Percentiles rank a stretch among this genome's conserved stretches.
Evolutionary conservation across 2,797 vertebrate genomes (phyloP).

Genomic region (Euthynnus affinis): DNA sequence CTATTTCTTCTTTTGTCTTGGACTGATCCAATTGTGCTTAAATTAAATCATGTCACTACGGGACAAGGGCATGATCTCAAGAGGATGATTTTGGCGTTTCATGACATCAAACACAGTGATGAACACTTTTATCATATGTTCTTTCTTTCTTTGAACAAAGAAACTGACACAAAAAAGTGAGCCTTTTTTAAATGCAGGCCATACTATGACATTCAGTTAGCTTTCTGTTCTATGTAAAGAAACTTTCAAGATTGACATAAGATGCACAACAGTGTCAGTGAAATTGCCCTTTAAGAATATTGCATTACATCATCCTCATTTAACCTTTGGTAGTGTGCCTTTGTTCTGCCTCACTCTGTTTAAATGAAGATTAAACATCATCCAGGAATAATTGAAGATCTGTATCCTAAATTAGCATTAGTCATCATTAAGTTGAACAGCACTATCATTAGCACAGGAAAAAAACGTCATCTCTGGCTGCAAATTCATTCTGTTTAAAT

Average conservation of each 20-base stretch:
- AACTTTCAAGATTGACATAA: constrained; percentile 15
- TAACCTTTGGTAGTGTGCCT: constrained; percentile 55
- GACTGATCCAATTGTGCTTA: constrained; percentile 66
- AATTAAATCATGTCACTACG: constrained; percentile 61
- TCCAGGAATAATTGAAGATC: constrained; percentile 63
- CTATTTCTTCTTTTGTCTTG: constrained; percentile 36
- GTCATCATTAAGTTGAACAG: constrained; percentile 61
- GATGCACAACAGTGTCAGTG: constrained; percentile 14
- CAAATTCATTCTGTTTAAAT: constrained; percentile 41
- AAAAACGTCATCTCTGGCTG: constrained; percentile 17
- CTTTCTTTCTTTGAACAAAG: not conserved
- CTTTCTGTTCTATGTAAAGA: constrained; percentile 27
- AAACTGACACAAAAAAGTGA: not conserved
- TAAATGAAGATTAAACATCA: constrained; percentile 67
- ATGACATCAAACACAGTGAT: not conserved
- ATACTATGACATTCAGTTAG: not conserved
- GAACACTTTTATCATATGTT: not conserved
- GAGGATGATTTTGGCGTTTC: constrained; percentile 21
- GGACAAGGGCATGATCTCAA: constrained; percentile 25
- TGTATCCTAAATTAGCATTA: constrained; percentile 66
- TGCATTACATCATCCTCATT: constrained; percentile 53
- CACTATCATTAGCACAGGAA: constrained; percentile 52
- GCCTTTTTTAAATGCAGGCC: not conserved
- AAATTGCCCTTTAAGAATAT: constrained; percentile 50
- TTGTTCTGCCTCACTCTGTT: constrained; percentile 55